Conservation (phyloP, 1,140 invertebrate species). For the Marisa cornuarietis region DNA sequence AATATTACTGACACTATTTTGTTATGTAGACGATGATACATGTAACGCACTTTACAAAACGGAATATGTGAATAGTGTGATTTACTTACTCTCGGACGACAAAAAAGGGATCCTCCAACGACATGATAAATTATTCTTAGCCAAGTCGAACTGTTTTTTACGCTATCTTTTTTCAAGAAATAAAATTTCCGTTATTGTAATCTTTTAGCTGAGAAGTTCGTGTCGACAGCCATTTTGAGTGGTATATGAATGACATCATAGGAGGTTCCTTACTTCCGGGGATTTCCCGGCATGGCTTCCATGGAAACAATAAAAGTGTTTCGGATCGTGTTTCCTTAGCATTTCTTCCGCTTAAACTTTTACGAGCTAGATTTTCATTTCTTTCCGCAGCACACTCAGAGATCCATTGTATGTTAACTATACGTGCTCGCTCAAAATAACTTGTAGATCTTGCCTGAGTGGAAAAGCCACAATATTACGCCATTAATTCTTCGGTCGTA, state of each 20-base stretch:
- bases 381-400: no score
- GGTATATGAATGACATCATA: conserved; percentile 9
- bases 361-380: no score
- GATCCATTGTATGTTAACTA: no score
- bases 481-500: no score
- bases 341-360: no score
- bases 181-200: not conserved
- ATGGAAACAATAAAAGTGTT: not conserved
- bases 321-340: no score
- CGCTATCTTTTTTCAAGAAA: no score
- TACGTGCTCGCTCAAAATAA: no score
- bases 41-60: not conserved
- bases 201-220: no score
- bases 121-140: conserved; percentile 71
- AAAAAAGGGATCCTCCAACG: conserved; percentile 94
- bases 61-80: not conserved
- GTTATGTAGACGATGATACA: not conserved
- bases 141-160: not conserved
- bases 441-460: no score
- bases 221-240: conserved; percentile 5
- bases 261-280: conserved; percentile 18
- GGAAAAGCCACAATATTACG: no score
- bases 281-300: conserved; percentile 7
- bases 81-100: conserved; percentile 92
- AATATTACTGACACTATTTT: not conserved